Percentiles rank a stretch among this genome's conserved stretches.
These are phyloP conservation scores for Scrobipalpa atriplicella DNA, from an alignment of 2,888 invertebrate genomes.

Conservation along the genomic window DNA sequence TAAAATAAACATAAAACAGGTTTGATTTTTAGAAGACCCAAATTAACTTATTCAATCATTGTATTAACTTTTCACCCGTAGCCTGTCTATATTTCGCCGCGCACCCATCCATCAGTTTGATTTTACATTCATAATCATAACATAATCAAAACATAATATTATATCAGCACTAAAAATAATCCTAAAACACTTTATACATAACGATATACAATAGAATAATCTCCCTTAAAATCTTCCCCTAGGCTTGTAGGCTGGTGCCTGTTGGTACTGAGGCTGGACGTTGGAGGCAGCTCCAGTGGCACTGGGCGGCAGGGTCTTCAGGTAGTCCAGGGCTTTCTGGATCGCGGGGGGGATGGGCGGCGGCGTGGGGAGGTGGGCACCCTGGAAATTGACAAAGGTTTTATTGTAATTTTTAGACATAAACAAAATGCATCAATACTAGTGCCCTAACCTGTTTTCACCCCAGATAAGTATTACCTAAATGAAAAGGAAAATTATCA, in stretches of 20 bases:
- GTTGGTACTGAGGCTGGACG: slow-evolving; percentile 59
- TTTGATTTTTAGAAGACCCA: too few species aligned
- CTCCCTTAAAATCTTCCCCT: slow-evolving; percentile 52
- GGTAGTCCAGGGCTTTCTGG: slow-evolving; percentile 85
- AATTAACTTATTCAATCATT: too few species aligned
- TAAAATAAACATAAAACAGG: too few species aligned
- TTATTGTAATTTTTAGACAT: not conserved
- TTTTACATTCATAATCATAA: too few species aligned
- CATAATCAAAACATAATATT: too few species aligned
- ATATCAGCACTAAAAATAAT: not conserved
- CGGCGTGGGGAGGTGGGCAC: slow-evolving; percentile 90
- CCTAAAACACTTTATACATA: not conserved
- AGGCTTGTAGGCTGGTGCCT: slow-evolving; percentile 55
- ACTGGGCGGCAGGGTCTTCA: slow-evolving; percentile 80
- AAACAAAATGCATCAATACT: too few species aligned
- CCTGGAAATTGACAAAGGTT: slow-evolving; percentile 60
- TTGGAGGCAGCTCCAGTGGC: slow-evolving; percentile 62
- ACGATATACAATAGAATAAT: not conserved
- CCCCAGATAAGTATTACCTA: too few species aligned
- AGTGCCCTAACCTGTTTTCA: too few species aligned
- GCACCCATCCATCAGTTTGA: too few species aligned
- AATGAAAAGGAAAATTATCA: too few species aligned
- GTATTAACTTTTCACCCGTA: too few species aligned
- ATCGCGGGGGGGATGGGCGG: slow-evolving; percentile 91
- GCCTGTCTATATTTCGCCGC: too few species aligned